Evolutionary conservation across 2,888 invertebrate genomes (phyloP), one percentile per base, ranked within the genome.

Genomic region (Isoperla grammatica): DNA sequence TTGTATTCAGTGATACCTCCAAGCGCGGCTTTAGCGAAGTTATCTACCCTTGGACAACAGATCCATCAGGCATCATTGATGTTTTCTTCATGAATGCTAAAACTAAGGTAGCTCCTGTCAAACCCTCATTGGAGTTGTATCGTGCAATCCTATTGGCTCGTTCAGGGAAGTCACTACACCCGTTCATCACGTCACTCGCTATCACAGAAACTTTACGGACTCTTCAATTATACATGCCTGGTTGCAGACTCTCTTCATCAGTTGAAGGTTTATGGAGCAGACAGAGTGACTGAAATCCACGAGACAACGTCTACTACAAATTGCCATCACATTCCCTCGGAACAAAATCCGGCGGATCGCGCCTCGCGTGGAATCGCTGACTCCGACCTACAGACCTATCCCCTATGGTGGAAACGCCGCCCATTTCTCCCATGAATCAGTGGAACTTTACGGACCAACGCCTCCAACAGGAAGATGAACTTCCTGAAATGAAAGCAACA

Each of bases 261-360:
- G 29, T 8, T 29, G 29, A 29, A 29, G 8, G 29, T 29, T 8
- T 29, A 29, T 8, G 39, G 23, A 12, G 54, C 39, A 12, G 35
- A 54, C 12, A 3, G 35, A 8, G 54, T 54, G 8, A 35, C 19
- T 2, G 17, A 54, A 37, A 54, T 54, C 15, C 12, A 35, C n/a
- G 35, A 2, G 8, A 54, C 13, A 37, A 35, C 39, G 19, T 20
- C 17, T 19, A 8, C 2, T 35, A 1, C 39, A 54, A 35, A 19
- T 17, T 37, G 54, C 13, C 54, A 54, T 12, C 54, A 54, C 19
- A 13, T 54, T 12, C 54, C 59, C 1, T 64, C 67, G 0, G 46
- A 62, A 1, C 54, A 63, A 6, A 72, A 71, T 60, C 70, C 71
- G 1, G 71, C 71, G 1, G 70, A 71, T 43, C 56, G 67, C 22